Evolutionary conservation across 2,888 invertebrate species (phyloP), one percentile per base, ranked within the genome.

Genomic region (Beris chalybata): DNA sequence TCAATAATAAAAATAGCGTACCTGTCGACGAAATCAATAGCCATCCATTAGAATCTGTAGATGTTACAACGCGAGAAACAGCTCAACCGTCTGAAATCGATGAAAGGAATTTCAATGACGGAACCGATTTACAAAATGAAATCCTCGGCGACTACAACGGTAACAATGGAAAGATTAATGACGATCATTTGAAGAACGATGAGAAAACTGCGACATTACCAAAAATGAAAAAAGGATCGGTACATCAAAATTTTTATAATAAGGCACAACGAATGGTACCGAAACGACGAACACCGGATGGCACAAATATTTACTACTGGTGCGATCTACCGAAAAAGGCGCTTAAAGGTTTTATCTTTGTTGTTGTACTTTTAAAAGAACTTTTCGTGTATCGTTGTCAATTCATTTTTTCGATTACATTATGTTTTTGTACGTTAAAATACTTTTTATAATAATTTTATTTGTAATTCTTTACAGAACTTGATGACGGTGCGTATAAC

Each of bases 401-500:
- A 66, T 67, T 66, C 29, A 65, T 61, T 12, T 30, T 32, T 50
- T n/a, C 11, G 30, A n/a, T 22, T 7, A 7, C n/a, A 43, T n/a
- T n/a, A 15, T 63, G 30, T 29, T n/a, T 3, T 2, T n/a, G 52
- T 15, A 9, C 5, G 4, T 12, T 31, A 31, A 32, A 58, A 32
- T 4, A 15, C 50, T 63, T 52, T 63, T 63, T 38, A 38, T 3
- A 22, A 22, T 22, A 22, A 22, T 64, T 58, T 22, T 48, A 15
- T 70, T 45, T 50, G 48, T 70, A 22, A 11, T 48, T 71, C 71
- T 63, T 78, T 81, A 54, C 84, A 96, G 96, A 96, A 82, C 82
- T 97, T 76, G 95, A 95, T 82, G 95, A 95, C 82, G 94, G 95
- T 70, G 92, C 92, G 64, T 94, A 93, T 81, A 95, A 94, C 83